These are phyloP conservation scores for Hemiprocne comata DNA, from an alignment of 2,113 vertebrate species.

Conservation along the genomic window DNA sequence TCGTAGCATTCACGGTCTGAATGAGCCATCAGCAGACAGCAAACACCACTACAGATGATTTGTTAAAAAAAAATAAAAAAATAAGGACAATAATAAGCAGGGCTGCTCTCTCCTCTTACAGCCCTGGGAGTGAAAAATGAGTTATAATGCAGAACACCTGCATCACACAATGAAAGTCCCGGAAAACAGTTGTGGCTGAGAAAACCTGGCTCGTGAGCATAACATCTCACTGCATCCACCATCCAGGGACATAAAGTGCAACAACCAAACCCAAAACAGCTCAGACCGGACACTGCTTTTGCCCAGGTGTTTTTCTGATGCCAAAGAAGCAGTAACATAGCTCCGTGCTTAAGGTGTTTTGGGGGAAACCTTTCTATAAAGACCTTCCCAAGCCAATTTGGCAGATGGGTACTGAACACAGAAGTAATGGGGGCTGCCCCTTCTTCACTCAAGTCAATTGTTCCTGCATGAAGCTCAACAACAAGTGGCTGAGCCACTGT, in stretches of 20 bases:
- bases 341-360: background rate
- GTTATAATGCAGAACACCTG: constrained; percentile 74
- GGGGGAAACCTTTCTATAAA: background rate
- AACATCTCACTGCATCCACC: constrained; percentile 2
- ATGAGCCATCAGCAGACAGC: constrained; percentile 69
- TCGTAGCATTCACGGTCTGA: constrained; percentile 60
- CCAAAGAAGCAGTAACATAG: background rate
- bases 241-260: background rate
- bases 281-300: background rate
- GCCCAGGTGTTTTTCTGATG: background rate
- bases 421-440: background rate
- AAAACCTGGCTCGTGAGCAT: constrained; percentile 46
- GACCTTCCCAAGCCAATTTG: background rate
- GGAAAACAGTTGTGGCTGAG: constrained; percentile 71
- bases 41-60: constrained; percentile 61
- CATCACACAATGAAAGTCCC: constrained; percentile 56
- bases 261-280: background rate
- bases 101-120: constrained; percentile 67
- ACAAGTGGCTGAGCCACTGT: fast-evolving
- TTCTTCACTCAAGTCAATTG: fast-evolving
- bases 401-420: background rate
- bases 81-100: constrained; percentile 45
- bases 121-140: constrained; percentile 64
- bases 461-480: background rate
- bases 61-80: constrained; percentile 44